These are phyloP conservation scores for Heteromurus nitidus DNA, from an alignment of 2,888 invertebrate species.

Conservation along the genomic window DNA sequence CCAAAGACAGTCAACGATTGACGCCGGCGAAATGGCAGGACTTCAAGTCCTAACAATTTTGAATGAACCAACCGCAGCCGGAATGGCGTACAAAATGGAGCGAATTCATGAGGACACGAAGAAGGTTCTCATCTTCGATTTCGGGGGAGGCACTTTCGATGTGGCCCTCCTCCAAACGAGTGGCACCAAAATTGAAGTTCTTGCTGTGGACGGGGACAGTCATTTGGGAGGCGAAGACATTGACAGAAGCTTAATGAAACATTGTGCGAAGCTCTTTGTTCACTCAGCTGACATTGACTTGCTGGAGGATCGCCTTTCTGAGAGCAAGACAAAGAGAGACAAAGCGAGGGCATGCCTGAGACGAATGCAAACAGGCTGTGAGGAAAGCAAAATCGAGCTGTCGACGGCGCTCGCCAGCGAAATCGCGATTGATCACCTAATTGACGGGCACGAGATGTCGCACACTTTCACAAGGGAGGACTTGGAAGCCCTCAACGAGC, in stretches of 20 bases:
- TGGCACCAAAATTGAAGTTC: slow-evolving; percentile 38
- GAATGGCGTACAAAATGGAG: slow-evolving; percentile 50
- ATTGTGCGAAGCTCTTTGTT: slow-evolving; percentile 78
- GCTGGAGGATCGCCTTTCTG: too few species aligned
- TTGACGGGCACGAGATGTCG: slow-evolving; percentile 21
- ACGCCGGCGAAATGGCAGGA: slow-evolving; percentile 88
- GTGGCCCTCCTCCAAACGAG: slow-evolving; percentile 52
- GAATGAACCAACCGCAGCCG: slow-evolving; percentile 82
- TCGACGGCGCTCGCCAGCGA: slow-evolving; percentile 9
- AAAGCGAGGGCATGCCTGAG: slow-evolving; percentile 15
- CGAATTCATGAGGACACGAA: neutral
- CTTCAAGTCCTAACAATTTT: slow-evolving; percentile 91
- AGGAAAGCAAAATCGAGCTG: slow-evolving; percentile 36
- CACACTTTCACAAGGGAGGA: slow-evolving; percentile 29
- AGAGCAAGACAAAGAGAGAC: too few species aligned
- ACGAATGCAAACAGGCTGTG: slow-evolving; percentile 50
- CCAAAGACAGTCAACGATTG: slow-evolving; percentile 84
- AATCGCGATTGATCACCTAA: slow-evolving; percentile 6
- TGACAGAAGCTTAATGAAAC: slow-evolving; percentile 76
- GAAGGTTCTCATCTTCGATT: slow-evolving; percentile 57
- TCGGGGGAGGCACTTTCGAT: slow-evolving; percentile 72
- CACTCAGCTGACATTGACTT: slow-evolving; percentile 75
- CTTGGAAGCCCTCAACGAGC: slow-evolving; percentile 44
- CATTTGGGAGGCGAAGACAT: slow-evolving; percentile 63
- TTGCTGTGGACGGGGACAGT: slow-evolving; percentile 49